Conservation (phyloP, 1,140 invertebrate species). For the Heliconius hermathena region DNA sequence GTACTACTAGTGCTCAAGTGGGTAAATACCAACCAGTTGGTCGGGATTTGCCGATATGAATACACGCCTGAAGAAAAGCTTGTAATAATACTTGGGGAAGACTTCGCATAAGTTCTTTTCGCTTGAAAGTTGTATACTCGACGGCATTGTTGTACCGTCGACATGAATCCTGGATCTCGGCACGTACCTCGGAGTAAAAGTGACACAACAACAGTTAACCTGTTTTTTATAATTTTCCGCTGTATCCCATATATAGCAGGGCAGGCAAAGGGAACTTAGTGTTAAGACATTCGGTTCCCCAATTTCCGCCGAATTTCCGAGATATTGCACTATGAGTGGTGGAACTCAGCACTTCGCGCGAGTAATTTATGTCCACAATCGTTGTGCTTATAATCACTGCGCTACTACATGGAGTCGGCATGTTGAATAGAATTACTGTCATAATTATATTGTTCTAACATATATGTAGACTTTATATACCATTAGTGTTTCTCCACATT, state of each 20-base stretch:
- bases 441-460: constrained; percentile 34
- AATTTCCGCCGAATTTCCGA: no score
- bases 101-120: constrained; percentile 36
- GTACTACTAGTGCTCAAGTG: background rate
- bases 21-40: constrained; percentile 18
- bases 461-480: constrained; percentile 6
- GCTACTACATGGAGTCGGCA: background rate
- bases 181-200: constrained; percentile 20
- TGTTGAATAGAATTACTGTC: constrained; percentile 16
- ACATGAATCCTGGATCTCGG: constrained; percentile 17
- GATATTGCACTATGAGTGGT: no score
- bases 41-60: constrained; percentile 21
- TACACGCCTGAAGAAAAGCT: constrained; percentile 27
- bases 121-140: constrained; percentile 36
- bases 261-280: no score
- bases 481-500: no score
- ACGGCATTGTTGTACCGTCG: constrained; percentile 32
- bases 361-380: no score
- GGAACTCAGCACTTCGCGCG: no score
- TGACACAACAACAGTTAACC: no score
- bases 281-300: no score
- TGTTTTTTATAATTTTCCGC: background rate
- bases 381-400: no score
- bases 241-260: constrained; percentile 7
- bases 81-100: constrained; percentile 31